Percentiles rank a stretch among this genome's conserved stretches.
phyloP scores from a whole-genome alignment of 2,888 invertebrate species.

The Cryptophagus acutangulus region DNA sequence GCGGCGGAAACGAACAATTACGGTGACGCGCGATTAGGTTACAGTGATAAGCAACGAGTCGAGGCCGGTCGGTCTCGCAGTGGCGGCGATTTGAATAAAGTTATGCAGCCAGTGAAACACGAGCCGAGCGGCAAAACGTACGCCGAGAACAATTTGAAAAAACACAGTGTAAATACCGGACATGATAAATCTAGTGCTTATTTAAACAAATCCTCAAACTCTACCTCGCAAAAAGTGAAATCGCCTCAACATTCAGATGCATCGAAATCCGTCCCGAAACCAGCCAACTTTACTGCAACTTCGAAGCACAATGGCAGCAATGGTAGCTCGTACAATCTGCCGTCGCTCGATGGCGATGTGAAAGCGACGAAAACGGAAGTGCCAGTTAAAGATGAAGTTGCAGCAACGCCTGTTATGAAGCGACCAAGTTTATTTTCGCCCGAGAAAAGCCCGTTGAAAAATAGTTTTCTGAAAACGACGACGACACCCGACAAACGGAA shows the following conservation, averaged over 20 bases:
- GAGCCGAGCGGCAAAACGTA: background rate
- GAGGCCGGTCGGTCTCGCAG: slow-evolving; percentile 16
- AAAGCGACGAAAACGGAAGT: slow-evolving; percentile 11
- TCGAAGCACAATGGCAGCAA: slow-evolving; percentile 22
- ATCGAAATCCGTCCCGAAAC: slow-evolving; percentile 44
- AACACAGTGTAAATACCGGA: background rate
- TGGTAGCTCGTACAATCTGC: slow-evolving; percentile 7
- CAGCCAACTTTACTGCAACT: slow-evolving; percentile 10
- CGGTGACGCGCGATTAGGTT: slow-evolving; percentile 26
- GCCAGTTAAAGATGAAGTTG: slow-evolving; percentile 28
- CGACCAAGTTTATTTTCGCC: slow-evolving; percentile 64
- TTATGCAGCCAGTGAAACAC: background rate
- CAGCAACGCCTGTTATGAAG: slow-evolving; percentile 42
- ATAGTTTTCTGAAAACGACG: slow-evolving; percentile 10
- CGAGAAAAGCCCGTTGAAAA: slow-evolving; percentile 53
- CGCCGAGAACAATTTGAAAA: background rate
- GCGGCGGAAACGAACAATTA: slow-evolving; percentile 33
- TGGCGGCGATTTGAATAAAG: background rate
- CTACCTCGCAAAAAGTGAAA: slow-evolving; percentile 44
- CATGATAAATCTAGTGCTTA: slow-evolving; percentile 33
- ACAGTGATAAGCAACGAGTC: slow-evolving; percentile 27
- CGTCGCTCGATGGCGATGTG: slow-evolving; percentile 10
- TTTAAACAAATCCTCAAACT: slow-evolving; percentile 37
- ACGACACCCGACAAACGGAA: slow-evolving; percentile 33
- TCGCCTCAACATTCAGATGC: slow-evolving; percentile 38